Evolutionary conservation across 2,888 invertebrate genomes (phyloP), one percentile per base, ranked within the genome.

Genomic region (Melanostoma mellinum): DNA sequence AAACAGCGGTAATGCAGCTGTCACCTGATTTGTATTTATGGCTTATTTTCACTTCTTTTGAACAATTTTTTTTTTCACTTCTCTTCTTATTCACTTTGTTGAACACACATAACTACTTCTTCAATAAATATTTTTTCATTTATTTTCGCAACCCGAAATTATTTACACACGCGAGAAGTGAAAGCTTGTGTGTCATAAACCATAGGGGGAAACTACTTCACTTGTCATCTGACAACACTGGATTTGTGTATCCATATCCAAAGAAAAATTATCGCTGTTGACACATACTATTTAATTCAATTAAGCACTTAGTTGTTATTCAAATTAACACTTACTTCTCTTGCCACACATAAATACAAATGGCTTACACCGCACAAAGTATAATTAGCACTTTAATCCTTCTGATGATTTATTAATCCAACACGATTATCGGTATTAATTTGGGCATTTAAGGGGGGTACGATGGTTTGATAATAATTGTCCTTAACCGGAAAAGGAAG

Each of bases 311-410:
- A 79, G 56, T 74, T 74, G 48, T 74, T 82, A 82, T 84, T 84
- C 58, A 74, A 78, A 78, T 68, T 75, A 84, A 79, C 50, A 84
- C 71, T 69, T 56, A 72, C 55, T 61, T 10, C 63, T 50, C 55
- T 65, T 32, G 82, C 69, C 73, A 56, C 73, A 76, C 56, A 60
- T 61, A 30, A 58, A 55, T 48, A 60, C 63, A 33, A 67, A 53
- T 61, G 60, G 53, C 78, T 55, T 58, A 74, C 65, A 84, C 69
- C 60, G 67, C 55, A 5, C 20, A 38, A 61, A 74, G 74, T 76
- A 68, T 84, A 84, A 84, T 84, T 84, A 84, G 55, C 84, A 84
- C 79, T 84, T 84, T 75, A 84, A 79, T 84, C 84, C 80, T 65
- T 69, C 71, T 73, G 69, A 71, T 79, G 74, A 75, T 79, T 79